Evolutionary conservation across 2,888 invertebrate species (phyloP).

Genomic region (Spialia ferax): DNA sequence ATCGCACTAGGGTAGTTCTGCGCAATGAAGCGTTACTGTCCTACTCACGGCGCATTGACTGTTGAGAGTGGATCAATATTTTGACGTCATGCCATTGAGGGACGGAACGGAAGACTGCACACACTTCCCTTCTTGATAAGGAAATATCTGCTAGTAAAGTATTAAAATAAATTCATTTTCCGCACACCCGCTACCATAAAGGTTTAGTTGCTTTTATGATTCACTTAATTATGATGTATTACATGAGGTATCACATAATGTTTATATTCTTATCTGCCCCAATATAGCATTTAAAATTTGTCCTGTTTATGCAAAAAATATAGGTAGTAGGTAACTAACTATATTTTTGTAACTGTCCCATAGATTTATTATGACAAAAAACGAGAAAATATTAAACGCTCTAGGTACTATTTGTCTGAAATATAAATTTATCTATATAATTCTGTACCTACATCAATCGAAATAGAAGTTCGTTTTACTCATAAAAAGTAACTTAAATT

Average conservation of each 20-base stretch:
- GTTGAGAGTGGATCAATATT: conserved; percentile 67
- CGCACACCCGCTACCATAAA: conserved; percentile 31
- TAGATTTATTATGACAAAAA: too few relatives aligned
- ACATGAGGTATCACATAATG: too few relatives aligned
- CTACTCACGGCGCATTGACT: conserved; percentile 62
- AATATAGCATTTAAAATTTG: too few relatives aligned
- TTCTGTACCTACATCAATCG: too few relatives aligned
- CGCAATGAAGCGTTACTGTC: conserved; percentile 59
- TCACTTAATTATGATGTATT: conserved; percentile 20
- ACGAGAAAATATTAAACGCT: too few relatives aligned
- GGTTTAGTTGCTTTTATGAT: conserved; percentile 10
- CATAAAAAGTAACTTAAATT: too few relatives aligned
- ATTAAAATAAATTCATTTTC: conserved; percentile 44
- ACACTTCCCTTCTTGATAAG: conserved; percentile 56
- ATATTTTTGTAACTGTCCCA: too few relatives aligned
- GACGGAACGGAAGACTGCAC: conserved; percentile 53
- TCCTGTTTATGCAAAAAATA: too few relatives aligned
- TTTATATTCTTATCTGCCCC: background rate
- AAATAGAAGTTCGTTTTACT: too few relatives aligned
- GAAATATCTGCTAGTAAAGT: conserved; percentile 49
- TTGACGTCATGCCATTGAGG: conserved; percentile 81
- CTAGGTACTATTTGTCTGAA: too few relatives aligned
- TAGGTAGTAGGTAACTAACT: too few relatives aligned
- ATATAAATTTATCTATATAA: too few relatives aligned
- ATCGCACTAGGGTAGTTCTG: conserved; percentile 44